These are phyloP conservation scores for Panurus biarmicus DNA, from an alignment of 2,113 vertebrate genomes.

Conservation along the genomic window DNA sequence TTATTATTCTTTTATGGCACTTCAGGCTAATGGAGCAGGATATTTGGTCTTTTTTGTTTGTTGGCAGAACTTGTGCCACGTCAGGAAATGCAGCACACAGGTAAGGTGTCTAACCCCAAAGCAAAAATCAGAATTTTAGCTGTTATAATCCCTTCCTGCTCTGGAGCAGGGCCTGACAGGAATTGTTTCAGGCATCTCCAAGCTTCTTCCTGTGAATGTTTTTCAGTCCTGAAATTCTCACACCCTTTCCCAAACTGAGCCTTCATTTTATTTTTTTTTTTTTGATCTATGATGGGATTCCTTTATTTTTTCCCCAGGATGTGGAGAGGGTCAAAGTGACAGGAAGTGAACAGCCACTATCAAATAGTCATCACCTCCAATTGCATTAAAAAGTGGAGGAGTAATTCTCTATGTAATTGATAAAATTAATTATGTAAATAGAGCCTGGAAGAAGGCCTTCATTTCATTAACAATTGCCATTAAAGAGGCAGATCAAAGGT, in stretches of 20 bases:
- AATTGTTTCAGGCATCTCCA: not conserved
- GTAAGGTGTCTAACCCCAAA: not conserved
- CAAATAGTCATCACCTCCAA: not conserved
- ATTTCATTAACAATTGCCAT: not conserved
- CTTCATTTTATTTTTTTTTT: not conserved
- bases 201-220: constrained; percentile 23
- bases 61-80: not conserved
- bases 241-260: constrained; percentile 14
- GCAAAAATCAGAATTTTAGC: not conserved
- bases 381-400: not conserved
- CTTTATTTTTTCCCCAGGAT: constrained; percentile 35
- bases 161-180: not conserved
- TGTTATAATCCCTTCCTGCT: not conserved
- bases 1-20: not conserved
- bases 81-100: not conserved
- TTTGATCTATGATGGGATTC: not conserved
- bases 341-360: not conserved
- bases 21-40: not conserved
- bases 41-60: not conserved
- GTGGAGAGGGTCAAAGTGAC: not conserved
- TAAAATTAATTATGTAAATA: not conserved
- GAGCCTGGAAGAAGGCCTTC: not conserved
- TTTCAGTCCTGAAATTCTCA: constrained; percentile 6
- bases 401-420: not conserved
- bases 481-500: not conserved